Evolutionary conservation across 92 coral and sea anemone species (phyloP).

Genomic region (Anthopleura xanthogrammica): DNA sequence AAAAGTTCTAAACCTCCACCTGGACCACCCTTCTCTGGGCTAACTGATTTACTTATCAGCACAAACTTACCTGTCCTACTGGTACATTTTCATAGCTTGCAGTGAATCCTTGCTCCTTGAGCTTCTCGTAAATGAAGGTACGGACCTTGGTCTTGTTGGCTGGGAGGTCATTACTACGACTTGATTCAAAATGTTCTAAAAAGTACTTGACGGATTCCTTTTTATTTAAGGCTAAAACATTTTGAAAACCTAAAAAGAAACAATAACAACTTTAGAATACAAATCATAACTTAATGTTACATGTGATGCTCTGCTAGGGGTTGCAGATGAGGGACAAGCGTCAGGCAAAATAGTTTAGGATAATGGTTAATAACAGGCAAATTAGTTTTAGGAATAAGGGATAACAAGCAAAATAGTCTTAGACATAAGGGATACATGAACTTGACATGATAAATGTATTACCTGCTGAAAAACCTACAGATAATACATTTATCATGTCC

Average conservation of each 20-base stretch:
- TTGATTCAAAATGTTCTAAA: slow-evolving; percentile 14
- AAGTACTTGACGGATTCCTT: slow-evolving; percentile 13
- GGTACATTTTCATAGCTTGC: slow-evolving; percentile 27
- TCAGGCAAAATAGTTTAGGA: too few relatives aligned
- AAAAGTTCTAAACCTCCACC: too few relatives aligned
- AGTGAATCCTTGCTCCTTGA: slow-evolving; percentile 22
- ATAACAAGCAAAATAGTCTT: neutral
- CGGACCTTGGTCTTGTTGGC: slow-evolving; percentile 6
- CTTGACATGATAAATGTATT: too few relatives aligned
- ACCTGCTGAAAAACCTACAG: too few relatives aligned
- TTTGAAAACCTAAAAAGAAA: neutral
- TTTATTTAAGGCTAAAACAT: slow-evolving; percentile 6
- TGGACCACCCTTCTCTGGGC: too few relatives aligned
- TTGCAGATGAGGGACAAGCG: too few relatives aligned
- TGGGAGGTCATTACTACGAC: slow-evolving; percentile 14
- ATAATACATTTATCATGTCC: too few relatives aligned
- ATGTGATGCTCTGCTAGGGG: too few relatives aligned
- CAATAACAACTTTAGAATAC: neutral
- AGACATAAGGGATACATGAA: too few relatives aligned
- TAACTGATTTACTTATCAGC: too few relatives aligned
- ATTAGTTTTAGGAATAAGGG: too few relatives aligned
- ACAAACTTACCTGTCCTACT: neutral
- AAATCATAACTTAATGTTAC: neutral
- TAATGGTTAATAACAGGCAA: too few relatives aligned
- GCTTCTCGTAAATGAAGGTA: neutral